These are phyloP conservation scores for Drosophila heteroneura DNA, from an alignment of 2,888 invertebrate species.

Conservation along the genomic window DNA sequence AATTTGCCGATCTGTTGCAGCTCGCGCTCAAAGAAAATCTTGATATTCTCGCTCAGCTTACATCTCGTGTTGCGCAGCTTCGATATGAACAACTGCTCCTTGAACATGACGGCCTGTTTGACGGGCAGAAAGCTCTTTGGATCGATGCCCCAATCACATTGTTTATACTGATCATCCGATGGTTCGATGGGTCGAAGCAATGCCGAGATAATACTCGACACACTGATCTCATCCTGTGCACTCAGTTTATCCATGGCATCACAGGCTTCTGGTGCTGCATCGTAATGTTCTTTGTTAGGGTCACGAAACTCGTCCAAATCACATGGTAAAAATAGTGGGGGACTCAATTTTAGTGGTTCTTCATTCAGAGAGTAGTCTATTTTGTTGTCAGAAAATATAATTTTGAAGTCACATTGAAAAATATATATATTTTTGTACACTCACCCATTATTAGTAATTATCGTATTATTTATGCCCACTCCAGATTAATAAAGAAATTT, in stretches of 20 bases:
- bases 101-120: slow-evolving; percentile 74
- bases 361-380: neutral
- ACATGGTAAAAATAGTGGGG: slow-evolving; percentile 69
- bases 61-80: slow-evolving; percentile 69
- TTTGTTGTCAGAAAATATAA: neutral
- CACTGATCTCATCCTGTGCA: slow-evolving; percentile 81
- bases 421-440: neutral
- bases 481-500: neutral
- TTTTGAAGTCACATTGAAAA: neutral
- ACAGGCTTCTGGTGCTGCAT: slow-evolving; percentile 43
- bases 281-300: slow-evolving; percentile 9
- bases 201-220: slow-evolving; percentile 80
- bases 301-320: slow-evolving; percentile 43
- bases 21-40: slow-evolving; percentile 79
- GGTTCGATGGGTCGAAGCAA: slow-evolving; percentile 70
- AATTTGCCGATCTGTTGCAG: slow-evolving; percentile 74
- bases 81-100: slow-evolving; percentile 74
- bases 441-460: slow-evolving; percentile 27
- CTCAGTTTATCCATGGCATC: slow-evolving; percentile 58
- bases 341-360: slow-evolving; percentile 38
- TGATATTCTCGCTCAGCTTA: slow-evolving; percentile 71
- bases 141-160: slow-evolving; percentile 71
- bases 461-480: neutral
- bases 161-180: slow-evolving; percentile 54
- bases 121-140: slow-evolving; percentile 72